Conservation (phyloP, 2,888 invertebrate genomes). For the Lampropteryx suffumata region DNA sequence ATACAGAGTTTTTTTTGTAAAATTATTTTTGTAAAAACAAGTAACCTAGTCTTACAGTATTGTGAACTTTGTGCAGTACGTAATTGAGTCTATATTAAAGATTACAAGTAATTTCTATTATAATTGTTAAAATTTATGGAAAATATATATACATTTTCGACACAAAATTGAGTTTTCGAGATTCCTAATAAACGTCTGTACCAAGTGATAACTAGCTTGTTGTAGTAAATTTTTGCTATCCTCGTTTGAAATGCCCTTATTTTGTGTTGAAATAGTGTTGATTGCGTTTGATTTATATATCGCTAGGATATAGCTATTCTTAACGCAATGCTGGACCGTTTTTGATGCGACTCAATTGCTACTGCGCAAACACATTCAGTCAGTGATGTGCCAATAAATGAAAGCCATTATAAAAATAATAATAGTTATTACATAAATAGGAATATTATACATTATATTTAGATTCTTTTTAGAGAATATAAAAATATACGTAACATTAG, state of each 20-base stretch:
- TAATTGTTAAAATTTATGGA: too few species aligned
- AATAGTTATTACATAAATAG: slow-evolving; percentile 78
- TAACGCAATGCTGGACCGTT: slow-evolving; percentile 47
- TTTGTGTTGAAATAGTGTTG: slow-evolving; percentile 26
- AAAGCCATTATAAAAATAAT: slow-evolving; percentile 64
- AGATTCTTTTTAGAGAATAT: slow-evolving; percentile 41
- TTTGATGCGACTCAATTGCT: slow-evolving; percentile 32
- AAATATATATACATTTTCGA: neutral
- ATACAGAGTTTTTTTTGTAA: neutral
- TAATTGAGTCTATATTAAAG: slow-evolving; percentile 25
- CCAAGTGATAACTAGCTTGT: neutral
- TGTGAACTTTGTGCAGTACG: slow-evolving; percentile 38
- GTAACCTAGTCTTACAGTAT: slow-evolving; percentile 35
- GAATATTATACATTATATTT: slow-evolving; percentile 51
- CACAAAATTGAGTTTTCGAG: too few species aligned
- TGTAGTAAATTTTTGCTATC: neutral
- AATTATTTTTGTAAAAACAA: slow-evolving; percentile 7
- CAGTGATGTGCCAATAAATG: slow-evolving; percentile 72
- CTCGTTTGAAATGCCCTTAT: slow-evolving; percentile 7
- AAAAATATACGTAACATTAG: slow-evolving; percentile 39
- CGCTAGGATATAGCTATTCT: slow-evolving; percentile 63
- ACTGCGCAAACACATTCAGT: slow-evolving; percentile 56
- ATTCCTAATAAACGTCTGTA: too few species aligned
- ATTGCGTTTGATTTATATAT: slow-evolving; percentile 74
- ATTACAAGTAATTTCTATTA: neutral